Percentiles rank a stretch among this genome's conserved stretches.
These are phyloP conservation scores for Garrulus glandarius DNA, from an alignment of 2,797 vertebrate genomes.

Conservation along the genomic window DNA sequence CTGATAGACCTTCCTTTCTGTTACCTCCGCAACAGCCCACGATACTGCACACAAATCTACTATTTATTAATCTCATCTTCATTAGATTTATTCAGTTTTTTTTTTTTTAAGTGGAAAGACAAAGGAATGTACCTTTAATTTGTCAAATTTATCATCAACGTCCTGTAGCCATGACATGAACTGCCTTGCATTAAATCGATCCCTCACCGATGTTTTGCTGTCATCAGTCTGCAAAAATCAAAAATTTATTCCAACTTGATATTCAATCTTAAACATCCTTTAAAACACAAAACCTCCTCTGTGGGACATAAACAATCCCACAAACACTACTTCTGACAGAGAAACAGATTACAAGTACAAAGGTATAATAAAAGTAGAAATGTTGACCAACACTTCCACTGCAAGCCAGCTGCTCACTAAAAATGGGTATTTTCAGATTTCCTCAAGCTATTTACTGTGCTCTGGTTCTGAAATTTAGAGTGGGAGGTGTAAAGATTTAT, in stretches of 20 bases:
- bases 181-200: conserved; percentile 95
- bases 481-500: background rate
- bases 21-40: background rate
- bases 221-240: conserved; percentile 85
- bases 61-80: background rate
- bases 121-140: conserved; percentile 86
- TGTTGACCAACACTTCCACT: background rate
- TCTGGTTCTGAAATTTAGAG: background rate
- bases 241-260: background rate
- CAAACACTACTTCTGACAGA: background rate
- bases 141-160: conserved; percentile 98
- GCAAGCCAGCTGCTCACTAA: background rate
- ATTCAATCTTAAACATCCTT: background rate
- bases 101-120: background rate
- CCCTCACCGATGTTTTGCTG: conserved; percentile 94
- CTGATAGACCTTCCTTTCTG: background rate
- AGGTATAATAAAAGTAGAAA: background rate
- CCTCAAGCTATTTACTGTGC: background rate
- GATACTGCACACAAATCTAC: background rate
- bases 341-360: background rate
- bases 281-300: background rate
- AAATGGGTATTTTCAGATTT: background rate
- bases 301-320: background rate
- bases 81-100: background rate
- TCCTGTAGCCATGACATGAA: conserved; percentile 99